Evolutionary conservation across 1,140 invertebrate species (phyloP), one percentile per base, ranked within the genome.

Genomic region (Drosophila ironensis): DNA sequence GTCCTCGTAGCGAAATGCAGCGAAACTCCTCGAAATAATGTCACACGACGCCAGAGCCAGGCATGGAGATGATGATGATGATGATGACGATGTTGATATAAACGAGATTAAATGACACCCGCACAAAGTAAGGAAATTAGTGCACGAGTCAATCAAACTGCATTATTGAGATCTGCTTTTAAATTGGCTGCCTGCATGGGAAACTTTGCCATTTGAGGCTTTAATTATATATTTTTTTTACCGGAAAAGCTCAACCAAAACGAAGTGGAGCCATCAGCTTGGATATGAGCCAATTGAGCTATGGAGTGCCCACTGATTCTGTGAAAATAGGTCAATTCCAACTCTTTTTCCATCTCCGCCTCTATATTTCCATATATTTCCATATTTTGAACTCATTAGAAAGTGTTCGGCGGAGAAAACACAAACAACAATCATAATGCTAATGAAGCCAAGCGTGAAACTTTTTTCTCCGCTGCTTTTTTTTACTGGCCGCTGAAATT

Each of bases 401-500:
- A 64, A 64, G 60, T 63, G 57, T 48, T 28, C 8, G 14, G 22
- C 5, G 33, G 22, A 44, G 24, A 44, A 44, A 14, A 5, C 41
- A 17, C 3, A 24, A 64, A 63, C 57, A 28, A 61, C 25, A 37
- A 37, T 37, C 33, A 45, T 12, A 33, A 48, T 63, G 56, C 56
- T 64, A 63, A 48, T 63, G 60, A 63, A 64, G 33, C 56, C 60
- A 64, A 63, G 33, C 60, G 57, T 64, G 57, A 63, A 63, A 40
- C 19, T 45, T 48, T 47, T 63, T 61, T 35, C 20, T 22, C 9
- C n/a, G 6, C 9, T 17, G 12, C 28, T 38, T 47, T 61, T 63
- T 60, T 57, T 46, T n/a, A 22, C n/a, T 8, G 52, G 63, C n/a
- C n/a, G n/a, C 30, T 1, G 17, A 17, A 63, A 28, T 48, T 63